Evolutionary conservation across 2,888 invertebrate genomes (phyloP).

Genomic region (Exocentrus adspersus): DNA sequence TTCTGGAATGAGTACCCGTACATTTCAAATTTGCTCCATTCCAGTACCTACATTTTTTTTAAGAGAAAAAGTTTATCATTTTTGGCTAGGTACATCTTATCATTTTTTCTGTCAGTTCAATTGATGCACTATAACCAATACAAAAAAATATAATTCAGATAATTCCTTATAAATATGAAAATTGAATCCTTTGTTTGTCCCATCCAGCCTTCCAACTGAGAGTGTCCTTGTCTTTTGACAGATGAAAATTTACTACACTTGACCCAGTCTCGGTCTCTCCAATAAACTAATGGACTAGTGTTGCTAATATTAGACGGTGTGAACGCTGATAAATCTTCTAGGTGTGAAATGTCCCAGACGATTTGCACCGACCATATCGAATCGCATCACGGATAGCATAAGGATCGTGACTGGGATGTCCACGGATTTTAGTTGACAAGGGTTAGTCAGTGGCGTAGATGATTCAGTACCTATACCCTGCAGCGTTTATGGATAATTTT

Average conservation of each 20-base stretch:
- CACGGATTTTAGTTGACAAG: conserved; percentile 3
- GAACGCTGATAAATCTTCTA: conserved; percentile 7
- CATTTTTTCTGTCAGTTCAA: too few relatives aligned
- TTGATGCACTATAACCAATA: too few relatives aligned
- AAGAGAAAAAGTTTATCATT: too few relatives aligned
- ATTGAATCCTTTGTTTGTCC: background rate
- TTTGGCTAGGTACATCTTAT: too few relatives aligned
- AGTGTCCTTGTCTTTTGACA: too few relatives aligned
- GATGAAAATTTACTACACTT: background rate
- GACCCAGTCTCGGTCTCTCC: background rate
- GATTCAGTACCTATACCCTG: too few relatives aligned
- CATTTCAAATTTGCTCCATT: too few relatives aligned
- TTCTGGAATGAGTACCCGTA: too few relatives aligned
- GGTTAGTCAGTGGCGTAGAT: background rate
- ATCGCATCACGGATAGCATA: conserved; percentile 9
- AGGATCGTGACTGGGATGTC: background rate
- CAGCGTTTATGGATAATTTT: too few relatives aligned
- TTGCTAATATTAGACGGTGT: conserved; percentile 10
- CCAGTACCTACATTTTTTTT: too few relatives aligned
- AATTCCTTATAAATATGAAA: background rate
- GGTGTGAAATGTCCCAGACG: conserved; percentile 7
- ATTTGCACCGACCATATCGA: conserved; percentile 12
- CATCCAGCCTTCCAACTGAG: too few relatives aligned
- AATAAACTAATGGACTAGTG: background rate
- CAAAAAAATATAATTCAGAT: too few relatives aligned